Evolutionary conservation across 2,888 invertebrate genomes (phyloP).

Genomic region (Drosophila melanocephala): DNA sequence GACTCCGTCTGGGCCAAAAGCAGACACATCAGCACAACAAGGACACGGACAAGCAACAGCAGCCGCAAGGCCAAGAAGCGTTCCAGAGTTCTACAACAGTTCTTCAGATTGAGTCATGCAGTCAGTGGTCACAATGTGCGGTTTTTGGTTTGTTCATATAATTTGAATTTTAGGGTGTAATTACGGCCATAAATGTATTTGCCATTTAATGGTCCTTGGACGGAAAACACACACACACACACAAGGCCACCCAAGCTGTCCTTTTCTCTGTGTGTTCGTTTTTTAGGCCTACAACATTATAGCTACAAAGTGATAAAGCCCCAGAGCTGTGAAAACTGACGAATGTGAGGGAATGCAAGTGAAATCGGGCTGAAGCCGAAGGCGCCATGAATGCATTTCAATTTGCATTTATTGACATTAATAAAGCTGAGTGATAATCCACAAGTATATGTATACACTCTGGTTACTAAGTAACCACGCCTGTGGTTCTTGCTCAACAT

Average conservation of each 20-base stretch:
- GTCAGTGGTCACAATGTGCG: constrained; percentile 74
- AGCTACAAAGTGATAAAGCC: constrained; percentile 59
- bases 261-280: background rate
- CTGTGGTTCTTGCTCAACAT: constrained; percentile 17
- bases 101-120: constrained; percentile 71
- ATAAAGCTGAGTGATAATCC: constrained; percentile 39
- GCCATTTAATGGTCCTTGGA: constrained; percentile 69
- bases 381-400: constrained; percentile 57
- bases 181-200: constrained; percentile 84
- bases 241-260: constrained; percentile 52
- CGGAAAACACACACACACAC: constrained; percentile 36
- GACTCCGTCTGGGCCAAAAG: constrained; percentile 48
- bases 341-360: constrained; percentile 37
- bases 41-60: constrained; percentile 43
- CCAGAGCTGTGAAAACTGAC: constrained; percentile 68
- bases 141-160: constrained; percentile 82
- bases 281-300: constrained; percentile 28
- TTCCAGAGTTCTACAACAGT: constrained; percentile 7
- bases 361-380: constrained; percentile 17
- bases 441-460: background rate
- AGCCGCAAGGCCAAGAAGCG: constrained; percentile 67
- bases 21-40: constrained; percentile 29
- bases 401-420: constrained; percentile 72
- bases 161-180: constrained; percentile 84
- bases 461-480: constrained; percentile 38